Conservation (phyloP, 92 coral and sea anemone genomes). For the Porites cylindrica region DNA sequence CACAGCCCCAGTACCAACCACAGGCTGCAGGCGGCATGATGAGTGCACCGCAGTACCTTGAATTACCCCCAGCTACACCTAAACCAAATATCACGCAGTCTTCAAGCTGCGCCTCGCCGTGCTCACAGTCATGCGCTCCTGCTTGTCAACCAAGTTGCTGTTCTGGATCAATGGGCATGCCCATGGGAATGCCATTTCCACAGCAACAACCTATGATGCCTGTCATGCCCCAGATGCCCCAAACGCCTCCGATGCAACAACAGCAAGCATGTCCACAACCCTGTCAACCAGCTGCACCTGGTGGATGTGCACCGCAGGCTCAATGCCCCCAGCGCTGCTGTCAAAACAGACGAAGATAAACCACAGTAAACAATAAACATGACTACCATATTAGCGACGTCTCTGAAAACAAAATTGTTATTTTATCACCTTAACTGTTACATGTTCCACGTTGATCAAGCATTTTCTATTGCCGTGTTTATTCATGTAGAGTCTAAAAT, state of each 20-base stretch:
- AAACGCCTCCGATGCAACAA: conserved; percentile 55
- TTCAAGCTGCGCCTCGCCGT: conserved; percentile 71
- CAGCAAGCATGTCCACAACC: conserved; percentile 64
- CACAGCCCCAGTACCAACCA: conserved; percentile 36
- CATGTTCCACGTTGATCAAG: neutral
- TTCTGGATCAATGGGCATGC: conserved; percentile 53
- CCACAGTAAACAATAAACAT: neutral
- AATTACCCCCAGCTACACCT: conserved; percentile 57
- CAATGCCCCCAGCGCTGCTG: conserved; percentile 53
- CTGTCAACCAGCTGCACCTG: conserved; percentile 56
- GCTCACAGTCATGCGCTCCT: conserved; percentile 80
- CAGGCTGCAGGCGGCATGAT: conserved; percentile 9
- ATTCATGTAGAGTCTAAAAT: neutral
- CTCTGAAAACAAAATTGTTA: neutral
- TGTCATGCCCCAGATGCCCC: conserved; percentile 44
- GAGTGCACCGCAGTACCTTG: conserved; percentile 62
- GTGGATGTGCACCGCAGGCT: conserved; percentile 73
- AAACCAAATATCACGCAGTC: conserved; percentile 50
- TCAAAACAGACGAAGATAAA: conserved; percentile 43
- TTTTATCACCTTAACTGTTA: neutral
- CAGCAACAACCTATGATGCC: conserved; percentile 63
- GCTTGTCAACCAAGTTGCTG: conserved; percentile 77
- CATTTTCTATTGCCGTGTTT: neutral
- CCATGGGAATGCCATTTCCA: conserved; percentile 38
- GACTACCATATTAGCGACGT: neutral